Conservation (phyloP, 2,113 vertebrate species). For the Casuarius casuarius region DNA sequence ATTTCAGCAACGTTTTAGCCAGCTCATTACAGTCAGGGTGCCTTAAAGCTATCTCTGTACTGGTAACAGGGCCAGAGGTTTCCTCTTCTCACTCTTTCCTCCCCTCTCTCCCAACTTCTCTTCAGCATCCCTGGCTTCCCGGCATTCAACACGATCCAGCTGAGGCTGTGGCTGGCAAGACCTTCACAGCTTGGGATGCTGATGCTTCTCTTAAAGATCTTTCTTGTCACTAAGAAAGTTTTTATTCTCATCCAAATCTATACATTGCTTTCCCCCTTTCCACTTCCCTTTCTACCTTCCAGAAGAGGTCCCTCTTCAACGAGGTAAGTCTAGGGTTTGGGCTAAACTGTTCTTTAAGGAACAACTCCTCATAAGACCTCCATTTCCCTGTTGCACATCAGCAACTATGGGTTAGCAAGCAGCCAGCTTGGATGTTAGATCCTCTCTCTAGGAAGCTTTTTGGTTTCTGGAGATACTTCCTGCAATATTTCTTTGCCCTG, state of each 20-base stretch:
- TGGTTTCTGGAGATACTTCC: not conserved
- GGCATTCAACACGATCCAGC: not conserved
- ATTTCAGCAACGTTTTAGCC: not conserved
- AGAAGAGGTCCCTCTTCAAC: not conserved
- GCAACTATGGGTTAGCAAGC: not conserved
- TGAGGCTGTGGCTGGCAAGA: not conserved
- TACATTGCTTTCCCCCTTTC: not conserved
- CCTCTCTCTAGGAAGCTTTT: not conserved
- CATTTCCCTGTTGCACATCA: not conserved
- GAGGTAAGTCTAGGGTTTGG: fast-evolving
- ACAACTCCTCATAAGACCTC: not conserved
- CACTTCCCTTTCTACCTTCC: not conserved
- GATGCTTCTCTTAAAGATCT: not conserved
- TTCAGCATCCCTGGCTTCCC: not conserved
- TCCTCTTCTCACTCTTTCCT: not conserved
- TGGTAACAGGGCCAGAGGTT: not conserved
- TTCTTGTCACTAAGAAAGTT: not conserved
- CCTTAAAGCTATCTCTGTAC: not conserved
- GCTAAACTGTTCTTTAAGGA: not conserved
- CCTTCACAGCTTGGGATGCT: not conserved
- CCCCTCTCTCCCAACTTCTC: not conserved
- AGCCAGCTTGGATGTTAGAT: not conserved
- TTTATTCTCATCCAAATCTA: not conserved
- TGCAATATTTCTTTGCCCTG: not conserved
- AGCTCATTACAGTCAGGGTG: not conserved